phyloP scores from a whole-genome alignment of 2,113 vertebrate genomes.

The Beaufortia kweichowensis region DNA sequence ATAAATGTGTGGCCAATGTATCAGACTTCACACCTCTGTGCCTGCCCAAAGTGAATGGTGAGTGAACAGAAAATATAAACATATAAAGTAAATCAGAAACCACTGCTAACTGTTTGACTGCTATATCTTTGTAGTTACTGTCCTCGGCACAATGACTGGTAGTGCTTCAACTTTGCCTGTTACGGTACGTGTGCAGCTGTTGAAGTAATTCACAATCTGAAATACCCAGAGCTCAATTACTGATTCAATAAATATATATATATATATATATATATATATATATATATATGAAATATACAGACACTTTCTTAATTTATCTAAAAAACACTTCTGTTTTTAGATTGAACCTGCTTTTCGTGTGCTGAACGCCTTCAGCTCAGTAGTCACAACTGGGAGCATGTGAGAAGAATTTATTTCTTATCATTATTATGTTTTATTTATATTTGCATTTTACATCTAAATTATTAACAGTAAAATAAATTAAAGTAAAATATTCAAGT shows the following conservation, averaged over 20 bases:
- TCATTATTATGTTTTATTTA: background rate
- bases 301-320: too few relatives aligned
- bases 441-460: too few relatives aligned
- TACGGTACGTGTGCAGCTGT: background rate
- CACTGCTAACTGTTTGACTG: background rate
- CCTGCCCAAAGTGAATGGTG: conserved; percentile 57
- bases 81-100: background rate
- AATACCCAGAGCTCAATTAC: too few relatives aligned
- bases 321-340: conserved; percentile 54
- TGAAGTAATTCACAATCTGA: too few relatives aligned
- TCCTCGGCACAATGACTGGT: conserved; percentile 26
- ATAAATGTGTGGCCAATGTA: conserved; percentile 53
- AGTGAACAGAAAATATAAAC: background rate
- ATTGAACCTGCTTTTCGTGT: accelerated
- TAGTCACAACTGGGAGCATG: conserved; percentile 48
- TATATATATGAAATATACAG: too few relatives aligned
- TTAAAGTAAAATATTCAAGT: too few relatives aligned
- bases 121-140: conserved; percentile 29
- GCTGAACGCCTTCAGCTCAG: conserved; percentile 55
- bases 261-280: too few relatives aligned
- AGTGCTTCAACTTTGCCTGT: accelerated
- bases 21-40: conserved; percentile 57
- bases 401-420: background rate
- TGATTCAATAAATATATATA: too few relatives aligned
- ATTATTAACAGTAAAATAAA: too few relatives aligned